Evolutionary conservation across 1,140 invertebrate species (phyloP), one percentile per base, ranked within the genome.

Genomic region (Papilio helenus): DNA sequence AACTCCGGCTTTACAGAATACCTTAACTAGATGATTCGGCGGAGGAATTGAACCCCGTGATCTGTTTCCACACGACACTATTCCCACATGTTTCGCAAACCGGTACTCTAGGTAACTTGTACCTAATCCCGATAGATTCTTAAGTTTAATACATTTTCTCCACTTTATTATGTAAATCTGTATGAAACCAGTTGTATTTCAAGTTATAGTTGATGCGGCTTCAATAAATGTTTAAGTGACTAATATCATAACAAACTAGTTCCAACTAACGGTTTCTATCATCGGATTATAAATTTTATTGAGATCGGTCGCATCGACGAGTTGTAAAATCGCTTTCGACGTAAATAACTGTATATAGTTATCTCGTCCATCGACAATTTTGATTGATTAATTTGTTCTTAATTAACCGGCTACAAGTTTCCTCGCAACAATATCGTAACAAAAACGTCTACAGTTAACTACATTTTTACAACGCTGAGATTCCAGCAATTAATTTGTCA

Each of bases 181-280:
- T 72, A 42, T 42, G 39, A 74, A 74, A 74, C 72, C 20, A 18
- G 72, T 74, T 26, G n/a, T 51, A 8, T 74, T 51, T 74, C 72
- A 46, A 20, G 72, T 74, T 72, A 20, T 49, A 23, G 12, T 20
- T 44, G 72, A 44, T 42, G n/a, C n/a, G 72, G 72, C 46, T 73
- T 44, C 72, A 73, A 73, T 73, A 73, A 76, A 76, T 55, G 73
- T 76, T 76, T 49, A 55, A 76, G 34, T 77, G 58, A 77, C 55
- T 65, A 65, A 77, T 65, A 77, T 77, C 76, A 65, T 77, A 76
- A 76, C 42, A 77, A 77, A 77, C 76, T 77, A 61, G 76, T 77
- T 77, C 29, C 34, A 61, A 61, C 29, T 61, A 77, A 61, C 55
- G 76, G 51, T 77, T 77, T 20, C 76, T 18, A 58, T 77, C 55